Conservation (phyloP, 2,113 vertebrate genomes). For the Limanda limanda region DNA sequence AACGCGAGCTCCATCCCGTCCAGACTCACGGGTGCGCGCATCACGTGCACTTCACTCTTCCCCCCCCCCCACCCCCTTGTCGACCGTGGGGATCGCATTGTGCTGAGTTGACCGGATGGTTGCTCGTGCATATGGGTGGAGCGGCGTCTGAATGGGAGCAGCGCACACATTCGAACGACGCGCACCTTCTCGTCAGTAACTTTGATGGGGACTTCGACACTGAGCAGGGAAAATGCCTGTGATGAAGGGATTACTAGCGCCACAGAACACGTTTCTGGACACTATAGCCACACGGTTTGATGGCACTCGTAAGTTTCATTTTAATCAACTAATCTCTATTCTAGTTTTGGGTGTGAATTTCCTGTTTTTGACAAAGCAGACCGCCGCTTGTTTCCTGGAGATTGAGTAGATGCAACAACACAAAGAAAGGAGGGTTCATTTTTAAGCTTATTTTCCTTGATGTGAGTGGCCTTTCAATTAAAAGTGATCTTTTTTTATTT, state of each 20-base stretch:
- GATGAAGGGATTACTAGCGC: conserved; percentile 99
- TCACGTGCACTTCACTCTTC: conserved; percentile 40
- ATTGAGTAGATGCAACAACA: neutral
- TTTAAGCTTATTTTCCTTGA: neutral
- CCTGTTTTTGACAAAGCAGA: neutral
- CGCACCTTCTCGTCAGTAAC: conserved; percentile 66
- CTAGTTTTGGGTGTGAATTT: neutral
- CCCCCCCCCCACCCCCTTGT: neutral
- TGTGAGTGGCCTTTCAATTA: neutral
- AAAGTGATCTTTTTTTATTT: too few species aligned
- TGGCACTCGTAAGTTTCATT: conserved; percentile 95
- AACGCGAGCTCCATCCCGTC: conserved; percentile 18
- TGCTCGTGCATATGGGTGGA: conserved; percentile 28
- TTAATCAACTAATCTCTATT: neutral
- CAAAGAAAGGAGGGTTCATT: neutral
- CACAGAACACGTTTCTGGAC: conserved; percentile 98
- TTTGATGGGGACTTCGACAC: conserved; percentile 97
- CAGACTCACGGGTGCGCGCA: conserved; percentile 57
- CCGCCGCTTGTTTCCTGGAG: neutral
- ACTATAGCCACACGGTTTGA: conserved; percentile 98
- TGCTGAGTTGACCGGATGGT: conserved; percentile 64
- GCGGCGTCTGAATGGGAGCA: conserved; percentile 51
- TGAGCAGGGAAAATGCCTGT: conserved; percentile 95
- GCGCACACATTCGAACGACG: conserved; percentile 60
- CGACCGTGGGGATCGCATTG: conserved; percentile 41